A percentile compares a stretch with the other conserved stretches of the same genome.
Evolutionary conservation across 2,113 vertebrate genomes (phyloP).

Genomic region (Hirundichthys speculiger): DNA sequence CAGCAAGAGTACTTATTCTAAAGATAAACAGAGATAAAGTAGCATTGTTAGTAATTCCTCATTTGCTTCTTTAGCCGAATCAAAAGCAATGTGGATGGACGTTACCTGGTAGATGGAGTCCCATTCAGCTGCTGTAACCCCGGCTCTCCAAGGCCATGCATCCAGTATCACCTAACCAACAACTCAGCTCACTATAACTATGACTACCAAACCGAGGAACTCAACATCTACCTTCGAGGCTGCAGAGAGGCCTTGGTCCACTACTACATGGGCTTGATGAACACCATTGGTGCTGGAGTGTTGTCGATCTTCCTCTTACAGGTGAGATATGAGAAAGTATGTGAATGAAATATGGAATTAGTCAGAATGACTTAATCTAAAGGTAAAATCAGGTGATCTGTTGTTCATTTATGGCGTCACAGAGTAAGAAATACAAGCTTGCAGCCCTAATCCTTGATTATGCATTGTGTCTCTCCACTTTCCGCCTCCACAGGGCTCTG

Average conservation of each 20-base stretch:
- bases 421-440: too few relatives aligned
- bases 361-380: too few relatives aligned
- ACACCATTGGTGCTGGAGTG: conserved; percentile 80
- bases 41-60: neutral
- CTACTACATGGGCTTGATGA: conserved; percentile 84
- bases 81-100: conserved; percentile 86
- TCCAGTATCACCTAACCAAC: conserved; percentile 83
- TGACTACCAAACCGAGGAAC: conserved; percentile 83
- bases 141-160: conserved; percentile 83
- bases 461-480: neutral
- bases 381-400: too few relatives aligned
- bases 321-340: conserved; percentile 63
- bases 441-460: too few relatives aligned
- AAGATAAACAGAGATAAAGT: neutral
- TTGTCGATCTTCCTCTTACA: conserved; percentile 81
- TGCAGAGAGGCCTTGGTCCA: conserved; percentile 82
- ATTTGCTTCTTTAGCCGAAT: conserved; percentile 73
- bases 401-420: too few relatives aligned
- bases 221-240: conserved; percentile 83
- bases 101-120: conserved; percentile 83
- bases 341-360: too few relatives aligned
- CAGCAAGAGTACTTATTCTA: neutral
- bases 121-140: conserved; percentile 88
- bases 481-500: conserved; percentile 70
- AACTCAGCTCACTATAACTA: conserved; percentile 86